Base-by-base conservation (phyloP, 2,797 vertebrate species). In the Natrix natrix region DNA sequence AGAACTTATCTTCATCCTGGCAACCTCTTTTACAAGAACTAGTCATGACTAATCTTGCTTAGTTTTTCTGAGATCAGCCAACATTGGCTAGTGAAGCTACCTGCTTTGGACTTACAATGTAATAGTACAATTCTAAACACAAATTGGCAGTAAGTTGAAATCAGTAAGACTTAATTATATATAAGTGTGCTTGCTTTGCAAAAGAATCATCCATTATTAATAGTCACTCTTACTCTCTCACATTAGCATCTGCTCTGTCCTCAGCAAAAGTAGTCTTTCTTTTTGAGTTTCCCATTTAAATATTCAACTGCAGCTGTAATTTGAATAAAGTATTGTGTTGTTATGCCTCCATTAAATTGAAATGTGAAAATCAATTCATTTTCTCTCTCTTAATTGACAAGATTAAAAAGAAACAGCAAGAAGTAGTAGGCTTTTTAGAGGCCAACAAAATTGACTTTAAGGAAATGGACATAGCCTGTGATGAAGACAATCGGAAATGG, bases 341-440 rank as follows among this genome's bases (percentile, higher is more conserved):
- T 56, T 54, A 28, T 22, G 66, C 8, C 32, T 61, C 14, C 14
- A 43, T 24, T 55, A 86, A 28, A 20, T 61, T 78, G n/a, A 87
- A 86, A 59, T 20, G 24, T 43, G 22, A 61, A 92, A 24, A 48
- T 8, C 43, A 88, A 26, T 11, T n/a, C 63, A 48, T 91, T 91
- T 66, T 2, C 4, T 26, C 92, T 91, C 6, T 48, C 32, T 92
- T 89, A 93, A 78, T 88, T 91, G 48, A 94, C 61, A 96, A 99
- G 99, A 99, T 99, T 96, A 99, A 99, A 97, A 99, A 99, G 98
- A 99, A 99, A 95, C 99, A 99, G 95, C 99, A 99, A 95, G 99
- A 99, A 97, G 99, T 99, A 59, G 98, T 99, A 11, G 99, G 98
- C 66, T 99, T 99, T 97, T 96, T 99, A 95, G 99, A 99, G 97